Percentiles rank a stretch among this genome's conserved stretches.
Evolutionary conservation across 2,113 vertebrate genomes (phyloP).

Genomic region (Perca fluviatilis): DNA sequence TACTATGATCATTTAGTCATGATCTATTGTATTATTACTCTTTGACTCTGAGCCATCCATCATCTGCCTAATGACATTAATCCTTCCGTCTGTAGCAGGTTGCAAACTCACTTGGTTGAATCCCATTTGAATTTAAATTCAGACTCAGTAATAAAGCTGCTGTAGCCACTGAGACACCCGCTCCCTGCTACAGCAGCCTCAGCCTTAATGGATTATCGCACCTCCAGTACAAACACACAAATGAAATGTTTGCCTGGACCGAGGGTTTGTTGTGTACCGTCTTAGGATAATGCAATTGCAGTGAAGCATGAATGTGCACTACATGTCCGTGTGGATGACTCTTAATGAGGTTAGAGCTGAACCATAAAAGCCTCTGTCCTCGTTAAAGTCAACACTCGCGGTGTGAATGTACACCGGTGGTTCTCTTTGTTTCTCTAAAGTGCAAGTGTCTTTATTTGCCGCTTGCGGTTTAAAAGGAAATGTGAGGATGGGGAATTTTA

Average conservation of each 20-base stretch:
- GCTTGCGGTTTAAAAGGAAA: conserved; percentile 34
- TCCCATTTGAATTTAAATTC: conserved; percentile 42
- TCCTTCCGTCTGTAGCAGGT: conserved; percentile 45
- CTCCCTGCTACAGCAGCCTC: conserved; percentile 6
- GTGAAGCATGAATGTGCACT: conserved; percentile 7
- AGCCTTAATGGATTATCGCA: conserved; percentile 46
- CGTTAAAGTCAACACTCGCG: not conserved
- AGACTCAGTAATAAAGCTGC: conserved; percentile 34
- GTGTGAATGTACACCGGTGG: conserved; percentile 19
- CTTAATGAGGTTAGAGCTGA: conserved; percentile 48
- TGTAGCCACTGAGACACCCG: conserved; percentile 18
- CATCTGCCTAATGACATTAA: conserved; percentile 68
- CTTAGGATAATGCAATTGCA: conserved; percentile 38
- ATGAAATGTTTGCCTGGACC: conserved; percentile 56
- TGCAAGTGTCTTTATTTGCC: conserved; percentile 23
- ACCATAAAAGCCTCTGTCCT: conserved; percentile 22
- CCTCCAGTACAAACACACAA: conserved; percentile 48
- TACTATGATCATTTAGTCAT: conserved; percentile 49
- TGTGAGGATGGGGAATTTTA: conserved; percentile 28
- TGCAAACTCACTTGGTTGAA: conserved; percentile 28
- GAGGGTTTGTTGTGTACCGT: not conserved
- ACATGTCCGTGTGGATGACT: conserved; percentile 32
- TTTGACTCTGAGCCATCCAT: conserved; percentile 56
- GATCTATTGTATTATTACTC: conserved; percentile 67
- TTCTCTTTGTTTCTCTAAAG: conserved; percentile 12